Percentiles rank a stretch among this genome's conserved stretches.
phyloP scores from a whole-genome alignment of 2,797 vertebrate genomes.

The Enteromius radiatus region DNA sequence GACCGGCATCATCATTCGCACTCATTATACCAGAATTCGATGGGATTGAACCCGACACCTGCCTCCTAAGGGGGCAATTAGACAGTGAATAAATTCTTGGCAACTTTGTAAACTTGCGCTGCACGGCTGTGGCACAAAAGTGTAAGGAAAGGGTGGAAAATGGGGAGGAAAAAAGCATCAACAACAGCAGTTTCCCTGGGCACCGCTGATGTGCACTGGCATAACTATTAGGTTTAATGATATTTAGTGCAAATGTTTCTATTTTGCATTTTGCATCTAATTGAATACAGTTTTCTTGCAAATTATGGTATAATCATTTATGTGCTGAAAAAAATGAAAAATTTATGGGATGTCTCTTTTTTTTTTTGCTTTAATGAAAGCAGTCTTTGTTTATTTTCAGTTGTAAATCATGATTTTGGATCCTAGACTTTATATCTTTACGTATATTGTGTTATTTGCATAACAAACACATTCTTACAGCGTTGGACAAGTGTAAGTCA shows the following conservation, averaged over 20 bases:
- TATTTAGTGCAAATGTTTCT: slow-evolving; percentile 35
- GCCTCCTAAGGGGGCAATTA: slow-evolving; percentile 82
- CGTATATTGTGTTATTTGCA: background rate
- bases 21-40: slow-evolving; percentile 87
- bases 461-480: background rate
- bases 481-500: background rate
- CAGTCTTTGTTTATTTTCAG: background rate
- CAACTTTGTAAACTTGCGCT: slow-evolving; percentile 80
- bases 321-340: background rate
- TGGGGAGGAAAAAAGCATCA: background rate
- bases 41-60: slow-evolving; percentile 81
- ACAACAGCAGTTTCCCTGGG: slow-evolving; percentile 58
- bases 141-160: slow-evolving; percentile 68
- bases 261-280: slow-evolving; percentile 9
- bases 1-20: slow-evolving; percentile 86
- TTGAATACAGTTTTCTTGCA: background rate
- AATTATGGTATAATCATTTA: background rate
- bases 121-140: slow-evolving; percentile 61
- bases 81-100: slow-evolving; percentile 78
- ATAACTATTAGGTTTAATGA: slow-evolving; percentile 67
- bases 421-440: background rate
- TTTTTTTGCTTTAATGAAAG: slow-evolving; percentile 1
- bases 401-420: background rate
- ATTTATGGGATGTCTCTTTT: background rate
- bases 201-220: slow-evolving; percentile 67